These are phyloP conservation scores for Petrocephalus schoutedeni DNA, from an alignment of 2,797 vertebrate species.

Conservation along the genomic window DNA sequence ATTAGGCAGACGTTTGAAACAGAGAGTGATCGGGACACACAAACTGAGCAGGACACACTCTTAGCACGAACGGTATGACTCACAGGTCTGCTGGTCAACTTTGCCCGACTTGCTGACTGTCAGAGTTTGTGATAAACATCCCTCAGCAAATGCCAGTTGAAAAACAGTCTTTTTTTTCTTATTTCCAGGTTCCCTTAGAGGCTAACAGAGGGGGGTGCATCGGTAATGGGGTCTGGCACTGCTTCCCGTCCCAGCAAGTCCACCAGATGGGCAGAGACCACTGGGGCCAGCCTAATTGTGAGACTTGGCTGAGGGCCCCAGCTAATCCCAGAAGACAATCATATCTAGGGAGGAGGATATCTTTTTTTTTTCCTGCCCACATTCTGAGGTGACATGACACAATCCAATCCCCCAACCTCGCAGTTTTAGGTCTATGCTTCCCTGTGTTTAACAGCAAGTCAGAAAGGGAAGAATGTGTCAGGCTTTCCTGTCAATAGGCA, in stretches of 20 bases:
- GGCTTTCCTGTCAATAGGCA: background rate
- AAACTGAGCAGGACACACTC: background rate
- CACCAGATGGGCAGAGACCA: constrained; percentile 40
- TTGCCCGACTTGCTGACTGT: background rate
- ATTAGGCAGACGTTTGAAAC: background rate
- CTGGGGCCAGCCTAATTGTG: constrained; percentile 32
- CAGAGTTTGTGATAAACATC: background rate
- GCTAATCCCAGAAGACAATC: constrained; percentile 35
- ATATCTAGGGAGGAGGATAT: constrained; percentile 33
- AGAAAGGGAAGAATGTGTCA: background rate
- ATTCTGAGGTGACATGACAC: constrained; percentile 27
- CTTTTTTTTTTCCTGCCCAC: constrained; percentile 3
- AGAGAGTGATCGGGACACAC: background rate
- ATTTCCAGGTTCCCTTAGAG: background rate
- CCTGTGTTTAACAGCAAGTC: background rate
- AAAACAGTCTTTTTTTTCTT: background rate
- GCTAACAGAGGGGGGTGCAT: background rate
- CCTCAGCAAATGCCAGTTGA: background rate
- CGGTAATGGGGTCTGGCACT: background rate
- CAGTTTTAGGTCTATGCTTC: background rate
- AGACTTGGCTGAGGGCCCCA: constrained; percentile 38
- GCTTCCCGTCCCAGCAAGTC: constrained; percentile 25
- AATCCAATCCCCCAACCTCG: constrained; percentile 19
- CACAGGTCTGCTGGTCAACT: background rate
- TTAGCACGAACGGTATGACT: background rate